Evolutionary conservation across 2,113 vertebrate species (phyloP), one percentile per base, ranked within the genome.

Genomic region (Furnarius figulus): DNA sequence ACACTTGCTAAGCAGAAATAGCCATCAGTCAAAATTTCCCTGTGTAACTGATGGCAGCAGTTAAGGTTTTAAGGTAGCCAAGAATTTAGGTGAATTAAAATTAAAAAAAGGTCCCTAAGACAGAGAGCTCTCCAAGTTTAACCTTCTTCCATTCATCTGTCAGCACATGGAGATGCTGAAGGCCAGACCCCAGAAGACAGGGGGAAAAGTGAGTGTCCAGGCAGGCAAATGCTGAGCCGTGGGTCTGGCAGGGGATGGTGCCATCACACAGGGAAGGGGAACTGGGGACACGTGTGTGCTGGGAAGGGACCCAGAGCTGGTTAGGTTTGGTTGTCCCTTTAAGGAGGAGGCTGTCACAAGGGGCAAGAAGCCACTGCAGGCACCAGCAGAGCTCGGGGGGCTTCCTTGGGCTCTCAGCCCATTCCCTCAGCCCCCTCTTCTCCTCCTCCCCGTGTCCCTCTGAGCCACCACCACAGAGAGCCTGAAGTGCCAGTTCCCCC

Each of bases 191-290:
- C 59, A 61, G 91, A 42, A 35, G 2, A 8, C 5, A 12, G 17
- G 20, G 14, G 25, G 44, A 8, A 44, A 42, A 9, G 23, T 0
- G 4, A 40, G 33, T 3, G 35, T 24, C 19, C 10, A 9, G 40
- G 5, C 49, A 77, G 58, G 15, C 6, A 4, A 9, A 1, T 0
- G 5, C 74, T 14, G 33, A 56, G 9, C 61, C 6, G 2, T 3
- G 0, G 37, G 5, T 44, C 46, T 1, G 0, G 1, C 28, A 21
- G 0, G 2, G 58, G 66, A 30, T 13, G 21, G 25, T 6, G 40
- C 50, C 18, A 1, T 22, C 0, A 0, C 68, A 7, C 4, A 0
- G 2, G 52, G 35, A 42, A 35, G 35, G 24, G 62, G 7, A 90
- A 25, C 31, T 0, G 3, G 67, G 62, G 33, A 49, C 22, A 2